These are phyloP conservation scores for Tokudaia muenninki DNA, from an alignment of 2,797 vertebrate genomes.

Conservation along the genomic window DNA sequence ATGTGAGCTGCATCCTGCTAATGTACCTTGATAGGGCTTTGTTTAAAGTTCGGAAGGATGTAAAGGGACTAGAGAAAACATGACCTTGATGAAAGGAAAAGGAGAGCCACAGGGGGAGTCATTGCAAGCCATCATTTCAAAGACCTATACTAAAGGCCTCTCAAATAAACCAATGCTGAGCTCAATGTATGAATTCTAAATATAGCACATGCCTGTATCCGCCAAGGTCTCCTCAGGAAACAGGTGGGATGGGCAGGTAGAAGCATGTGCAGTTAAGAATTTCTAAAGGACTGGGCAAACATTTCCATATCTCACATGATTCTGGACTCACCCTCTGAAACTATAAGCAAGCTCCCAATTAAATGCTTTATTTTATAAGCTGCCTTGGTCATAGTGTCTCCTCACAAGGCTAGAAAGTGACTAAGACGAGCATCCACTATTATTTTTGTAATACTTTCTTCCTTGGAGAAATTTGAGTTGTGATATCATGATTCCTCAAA, in stretches of 20 bases:
- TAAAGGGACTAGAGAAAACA: slow-evolving; percentile 18
- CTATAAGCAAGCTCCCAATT: neutral
- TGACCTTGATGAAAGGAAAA: slow-evolving; percentile 49
- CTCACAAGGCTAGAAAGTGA: neutral
- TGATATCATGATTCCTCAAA: slow-evolving; percentile 9
- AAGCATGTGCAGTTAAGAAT: neutral
- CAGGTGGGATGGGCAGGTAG: neutral
- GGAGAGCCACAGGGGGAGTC: neutral
- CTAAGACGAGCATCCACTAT: neutral
- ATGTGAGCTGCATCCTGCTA: neutral
- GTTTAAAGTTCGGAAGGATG: slow-evolving; percentile 23
- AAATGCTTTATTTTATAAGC: neutral
- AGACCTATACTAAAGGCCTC: neutral
- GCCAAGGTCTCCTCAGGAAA: neutral
- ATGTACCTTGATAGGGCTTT: neutral
- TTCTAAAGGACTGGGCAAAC: neutral
- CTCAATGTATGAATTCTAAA: slow-evolving; percentile 5
- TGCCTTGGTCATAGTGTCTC: neutral
- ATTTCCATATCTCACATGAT: neutral
- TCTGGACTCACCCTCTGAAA: neutral
- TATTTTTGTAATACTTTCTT: neutral
- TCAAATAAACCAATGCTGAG: slow-evolving; percentile 24
- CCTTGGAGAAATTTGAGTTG: neutral
- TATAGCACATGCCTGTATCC: neutral
- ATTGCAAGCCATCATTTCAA: slow-evolving; percentile 53